Evolutionary conservation across 1,140 invertebrate genomes (phyloP).

Genomic region (Drosophila seguyi): DNA sequence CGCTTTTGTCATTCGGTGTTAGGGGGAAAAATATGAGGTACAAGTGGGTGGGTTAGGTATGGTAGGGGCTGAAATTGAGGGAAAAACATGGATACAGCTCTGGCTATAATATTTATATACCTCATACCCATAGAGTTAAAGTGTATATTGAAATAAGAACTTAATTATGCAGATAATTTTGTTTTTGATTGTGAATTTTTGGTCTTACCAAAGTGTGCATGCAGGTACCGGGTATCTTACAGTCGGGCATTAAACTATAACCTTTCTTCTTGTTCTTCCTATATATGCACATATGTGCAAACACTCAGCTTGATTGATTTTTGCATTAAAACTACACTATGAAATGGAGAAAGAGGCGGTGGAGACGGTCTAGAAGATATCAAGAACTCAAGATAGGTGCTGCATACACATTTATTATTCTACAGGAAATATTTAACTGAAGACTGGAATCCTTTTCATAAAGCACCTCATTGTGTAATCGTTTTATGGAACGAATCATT

Average conservation of each 20-base stretch:
- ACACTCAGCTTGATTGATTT: conserved; percentile 76
- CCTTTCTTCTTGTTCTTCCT: conserved; percentile 16
- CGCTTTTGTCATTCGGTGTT: conserved; percentile 38
- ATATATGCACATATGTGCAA: conserved; percentile 40
- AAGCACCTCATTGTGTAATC: too few species aligned
- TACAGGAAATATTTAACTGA: too few species aligned
- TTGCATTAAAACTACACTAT: conserved; percentile 64
- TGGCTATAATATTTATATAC: not conserved
- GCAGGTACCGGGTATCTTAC: not conserved
- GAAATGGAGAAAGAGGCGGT: not conserved
- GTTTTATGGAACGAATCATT: too few species aligned
- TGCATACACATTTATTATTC: too few species aligned
- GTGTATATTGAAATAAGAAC: not conserved
- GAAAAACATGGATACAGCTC: not conserved
- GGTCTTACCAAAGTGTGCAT: not conserved
- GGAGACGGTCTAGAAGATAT: too few species aligned
- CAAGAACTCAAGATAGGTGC: too few species aligned
- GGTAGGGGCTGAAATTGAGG: not conserved
- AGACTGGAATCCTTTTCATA: too few species aligned
- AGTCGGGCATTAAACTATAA: not conserved
- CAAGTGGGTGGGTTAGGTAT: not conserved
- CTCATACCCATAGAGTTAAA: not conserved
- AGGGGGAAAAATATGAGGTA: conserved; percentile 2
- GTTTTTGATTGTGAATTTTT: not conserved
- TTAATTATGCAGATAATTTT: not conserved